A percentile compares a stretch with the other conserved stretches of the same genome.
These are phyloP conservation scores for Athalia circularis DNA, from an alignment of 2,888 invertebrate genomes.

Conservation along the genomic window DNA sequence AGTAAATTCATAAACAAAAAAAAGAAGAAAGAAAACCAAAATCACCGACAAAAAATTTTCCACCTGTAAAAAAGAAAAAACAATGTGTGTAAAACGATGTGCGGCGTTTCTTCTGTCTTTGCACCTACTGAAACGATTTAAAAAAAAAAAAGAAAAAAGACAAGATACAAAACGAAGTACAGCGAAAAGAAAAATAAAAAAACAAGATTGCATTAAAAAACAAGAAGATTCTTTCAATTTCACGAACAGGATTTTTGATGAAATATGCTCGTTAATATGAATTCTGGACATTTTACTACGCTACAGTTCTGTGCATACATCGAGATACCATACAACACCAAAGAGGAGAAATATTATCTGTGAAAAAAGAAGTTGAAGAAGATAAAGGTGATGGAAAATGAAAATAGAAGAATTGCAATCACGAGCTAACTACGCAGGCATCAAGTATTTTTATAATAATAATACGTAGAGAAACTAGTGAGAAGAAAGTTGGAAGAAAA, in stretches of 20 bases:
- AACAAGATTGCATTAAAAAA: neutral
- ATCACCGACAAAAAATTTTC: neutral
- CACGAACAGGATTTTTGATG: neutral
- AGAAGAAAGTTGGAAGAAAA: neutral
- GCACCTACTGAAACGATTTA: neutral
- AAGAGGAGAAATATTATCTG: constrained; percentile 11
- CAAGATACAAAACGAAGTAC: neutral
- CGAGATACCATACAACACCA: constrained; percentile 33
- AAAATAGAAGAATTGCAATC: neutral
- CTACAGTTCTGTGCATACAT: too few species aligned
- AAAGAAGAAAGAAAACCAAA: neutral
- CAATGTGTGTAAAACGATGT: neutral
- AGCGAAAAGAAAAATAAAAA: constrained; percentile 28
- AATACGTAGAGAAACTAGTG: constrained; percentile 47
- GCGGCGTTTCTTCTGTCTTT: neutral
- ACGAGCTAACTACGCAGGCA: neutral
- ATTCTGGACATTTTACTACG: too few species aligned
- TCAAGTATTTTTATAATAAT: neutral
- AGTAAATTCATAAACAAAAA: neutral
- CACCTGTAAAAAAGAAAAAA: neutral
- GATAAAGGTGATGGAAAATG: neutral
- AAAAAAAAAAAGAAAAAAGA: neutral
- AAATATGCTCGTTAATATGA: too few species aligned
- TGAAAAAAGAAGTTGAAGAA: neutral
- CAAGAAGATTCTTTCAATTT: constrained; percentile 12